Base-by-base conservation (phyloP, 2,888 invertebrate species). In the Microdon myrmicae region DNA sequence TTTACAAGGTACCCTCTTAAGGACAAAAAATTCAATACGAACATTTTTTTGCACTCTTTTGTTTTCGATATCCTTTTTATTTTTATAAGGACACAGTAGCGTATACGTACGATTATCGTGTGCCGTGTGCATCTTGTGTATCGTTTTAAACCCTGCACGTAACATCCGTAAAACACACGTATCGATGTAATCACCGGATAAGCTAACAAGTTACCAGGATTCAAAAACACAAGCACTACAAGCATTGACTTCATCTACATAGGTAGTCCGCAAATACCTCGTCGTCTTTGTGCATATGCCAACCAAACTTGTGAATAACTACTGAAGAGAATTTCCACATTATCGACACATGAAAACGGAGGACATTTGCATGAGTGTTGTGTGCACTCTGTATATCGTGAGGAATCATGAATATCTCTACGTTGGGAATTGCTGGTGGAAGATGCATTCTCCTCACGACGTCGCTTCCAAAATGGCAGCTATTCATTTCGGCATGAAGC, bases 141-240 rank as follows among this genome's bases (percentile, higher is more conserved):
- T 66, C 53, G 48, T 29, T 66, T 66, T 58, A 58, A 64, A 64
- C 58, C 47, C 51, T 58, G 47, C 64, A 64, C 64, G 58, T 58
- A 58, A 51, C 64, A 64, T 58, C 64, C 58, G 64, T 64, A 64
- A 64, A 64, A 64, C 64, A 64, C 64, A 64, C 64, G 64, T 64
- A 64, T 64, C 64, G 76, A 77, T 76, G 77, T 77, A 77, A 77
- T 77, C 77, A 75, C 76, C 76, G 75, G 75, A 77, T 77, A 77
- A 77, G 76, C 77, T 77, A 77, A 77, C 77, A 76, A 77, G 77
- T 77, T 77, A 75, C 73, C 73, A 74, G 75, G 75, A 76, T 77
- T 77, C 51, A 43, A 64, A 58, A 64, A 58, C 64, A 64, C 64
- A 58, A 53, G 47, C 47, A 19, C n/a, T n/a, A n/a, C 19, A 45